These are phyloP conservation scores for Listronotus bonariensis DNA, from an alignment of 1,140 invertebrate genomes.

Conservation along the genomic window DNA sequence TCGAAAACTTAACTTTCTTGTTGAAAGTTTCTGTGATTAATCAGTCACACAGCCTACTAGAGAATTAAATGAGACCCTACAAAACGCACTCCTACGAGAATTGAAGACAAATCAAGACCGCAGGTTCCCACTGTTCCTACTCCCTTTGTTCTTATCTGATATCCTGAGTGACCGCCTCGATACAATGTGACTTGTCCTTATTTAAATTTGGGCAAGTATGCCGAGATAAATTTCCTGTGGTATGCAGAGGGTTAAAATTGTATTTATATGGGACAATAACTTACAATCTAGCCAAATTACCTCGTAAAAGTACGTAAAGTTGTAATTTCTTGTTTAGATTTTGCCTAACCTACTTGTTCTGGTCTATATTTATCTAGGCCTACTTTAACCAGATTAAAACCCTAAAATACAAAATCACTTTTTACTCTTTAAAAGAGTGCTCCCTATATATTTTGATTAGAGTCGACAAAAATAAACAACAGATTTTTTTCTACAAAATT, in stretches of 20 bases:
- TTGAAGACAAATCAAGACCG: constrained; percentile 27
- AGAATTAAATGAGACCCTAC: constrained; percentile 18
- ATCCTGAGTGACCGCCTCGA: constrained; percentile 28
- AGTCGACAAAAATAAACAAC: too few relatives aligned
- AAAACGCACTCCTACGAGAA: constrained; percentile 14
- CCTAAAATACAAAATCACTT: too few relatives aligned
- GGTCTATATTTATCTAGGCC: too few relatives aligned
- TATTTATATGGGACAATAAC: neutral
- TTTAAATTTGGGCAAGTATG: constrained; percentile 23
- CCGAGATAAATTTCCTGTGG: constrained; percentile 24
- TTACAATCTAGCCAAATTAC: too few relatives aligned
- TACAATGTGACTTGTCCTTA: constrained; percentile 30
- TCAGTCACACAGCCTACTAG: constrained; percentile 21
- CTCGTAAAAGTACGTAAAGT: too few relatives aligned
- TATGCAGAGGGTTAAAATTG: neutral
- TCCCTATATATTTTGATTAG: too few relatives aligned
- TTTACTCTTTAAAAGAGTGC: too few relatives aligned
- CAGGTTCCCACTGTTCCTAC: constrained; percentile 4
- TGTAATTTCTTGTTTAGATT: too few relatives aligned
- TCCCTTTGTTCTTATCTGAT: constrained; percentile 29
- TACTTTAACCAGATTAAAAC: too few relatives aligned
- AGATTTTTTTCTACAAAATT: too few relatives aligned
- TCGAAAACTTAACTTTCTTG: neutral
- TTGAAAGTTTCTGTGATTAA: constrained; percentile 13
- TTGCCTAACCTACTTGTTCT: too few relatives aligned